Percentiles rank a stretch among this genome's conserved stretches.
These are phyloP conservation scores for Drepanosiphum platanoidis DNA, from an alignment of 2,888 invertebrate genomes.

Conservation along the genomic window DNA sequence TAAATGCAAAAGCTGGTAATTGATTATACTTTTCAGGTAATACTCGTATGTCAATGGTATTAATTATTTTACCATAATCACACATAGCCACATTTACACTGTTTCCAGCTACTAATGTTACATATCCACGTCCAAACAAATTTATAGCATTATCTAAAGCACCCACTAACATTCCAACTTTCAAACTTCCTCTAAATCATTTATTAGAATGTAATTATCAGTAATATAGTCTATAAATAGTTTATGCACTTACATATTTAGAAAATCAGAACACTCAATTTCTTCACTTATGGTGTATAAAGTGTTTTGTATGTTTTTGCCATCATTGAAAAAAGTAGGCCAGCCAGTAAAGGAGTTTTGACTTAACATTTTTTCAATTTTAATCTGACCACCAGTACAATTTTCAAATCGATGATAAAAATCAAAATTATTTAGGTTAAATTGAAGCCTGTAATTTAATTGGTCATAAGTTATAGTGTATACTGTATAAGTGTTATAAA, in stretches of 20 bases:
- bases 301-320: slow-evolving; percentile 35
- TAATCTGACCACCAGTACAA: slow-evolving; percentile 44
- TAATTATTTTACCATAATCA: slow-evolving; percentile 55
- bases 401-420: slow-evolving; percentile 45
- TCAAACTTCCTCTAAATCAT: slow-evolving; percentile 32
- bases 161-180: slow-evolving; percentile 48
- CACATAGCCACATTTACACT: slow-evolving; percentile 36
- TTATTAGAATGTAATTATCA: neutral
- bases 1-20: slow-evolving; percentile 37
- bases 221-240: neutral
- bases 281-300: slow-evolving; percentile 40
- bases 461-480: neutral
- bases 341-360: slow-evolving; percentile 39
- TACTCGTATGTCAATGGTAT: slow-evolving; percentile 10
- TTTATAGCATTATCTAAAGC: slow-evolving; percentile 43
- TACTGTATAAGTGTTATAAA: neutral
- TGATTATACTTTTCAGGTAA: slow-evolving; percentile 13
- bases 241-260: slow-evolving; percentile 29
- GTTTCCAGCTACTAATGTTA: slow-evolving; percentile 42
- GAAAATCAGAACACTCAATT: slow-evolving; percentile 23
- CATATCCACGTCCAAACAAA: slow-evolving; percentile 52
- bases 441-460: slow-evolving; percentile 19
- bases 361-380: slow-evolving; percentile 49
- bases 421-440: slow-evolving; percentile 25
- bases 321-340: slow-evolving; percentile 20